Conservation (phyloP, 2,797 vertebrate species). For the Cynopterus sphinx region DNA sequence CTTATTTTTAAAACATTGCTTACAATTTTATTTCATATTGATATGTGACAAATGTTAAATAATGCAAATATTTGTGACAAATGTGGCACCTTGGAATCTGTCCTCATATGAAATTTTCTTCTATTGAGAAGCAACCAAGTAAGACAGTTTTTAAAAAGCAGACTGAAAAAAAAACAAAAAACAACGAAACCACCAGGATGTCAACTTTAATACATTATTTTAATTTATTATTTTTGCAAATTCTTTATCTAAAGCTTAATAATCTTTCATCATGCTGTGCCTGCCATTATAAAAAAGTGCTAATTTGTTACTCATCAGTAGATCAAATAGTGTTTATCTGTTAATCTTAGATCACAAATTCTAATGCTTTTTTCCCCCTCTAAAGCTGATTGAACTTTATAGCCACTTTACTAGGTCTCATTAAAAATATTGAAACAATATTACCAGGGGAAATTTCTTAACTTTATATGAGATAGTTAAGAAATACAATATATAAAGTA, state of each 20-base stretch:
- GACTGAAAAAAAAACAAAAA: neutral
- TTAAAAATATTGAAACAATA: conserved; percentile 53
- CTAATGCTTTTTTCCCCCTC: neutral
- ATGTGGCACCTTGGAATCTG: neutral
- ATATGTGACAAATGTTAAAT: neutral
- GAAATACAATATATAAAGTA: neutral
- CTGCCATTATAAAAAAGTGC: conserved; percentile 12
- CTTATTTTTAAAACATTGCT: conserved; percentile 5
- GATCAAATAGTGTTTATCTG: conserved; percentile 12
- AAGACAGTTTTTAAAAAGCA: conserved; percentile 25
- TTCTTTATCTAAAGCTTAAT: neutral
- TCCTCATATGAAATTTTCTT: neutral
- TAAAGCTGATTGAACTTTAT: conserved; percentile 46
- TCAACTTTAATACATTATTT: neutral
- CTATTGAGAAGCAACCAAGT: neutral
- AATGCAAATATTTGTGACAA: neutral
- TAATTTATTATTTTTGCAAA: conserved; percentile 41
- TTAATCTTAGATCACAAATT: conserved; percentile 46
- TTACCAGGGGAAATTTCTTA: neutral
- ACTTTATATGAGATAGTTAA: neutral
- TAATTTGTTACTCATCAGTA: conserved; percentile 15
- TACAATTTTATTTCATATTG: neutral
- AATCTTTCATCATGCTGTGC: neutral
- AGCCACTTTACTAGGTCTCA: neutral
- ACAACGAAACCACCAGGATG: too few relatives aligned